Evolutionary conservation across 2,113 vertebrate species (phyloP).

Genomic region (Verasper variegatus): DNA sequence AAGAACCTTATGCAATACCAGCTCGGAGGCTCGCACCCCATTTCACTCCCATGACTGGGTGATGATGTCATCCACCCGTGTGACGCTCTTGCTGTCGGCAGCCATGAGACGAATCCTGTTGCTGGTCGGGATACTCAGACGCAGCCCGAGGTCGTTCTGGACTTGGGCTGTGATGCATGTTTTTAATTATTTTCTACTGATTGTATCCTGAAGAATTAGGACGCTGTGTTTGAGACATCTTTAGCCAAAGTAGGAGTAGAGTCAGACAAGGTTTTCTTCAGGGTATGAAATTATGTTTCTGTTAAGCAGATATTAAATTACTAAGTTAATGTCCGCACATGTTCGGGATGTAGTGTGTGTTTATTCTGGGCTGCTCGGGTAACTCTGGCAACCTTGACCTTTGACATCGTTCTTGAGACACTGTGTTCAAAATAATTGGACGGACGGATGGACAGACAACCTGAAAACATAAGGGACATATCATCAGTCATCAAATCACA

Average conservation of each 20-base stretch:
- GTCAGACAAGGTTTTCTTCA: slow-evolving; percentile 21
- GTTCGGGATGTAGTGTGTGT: not conserved
- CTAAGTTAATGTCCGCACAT: not conserved
- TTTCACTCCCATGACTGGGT: slow-evolving; percentile 27
- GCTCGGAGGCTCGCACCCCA: not conserved
- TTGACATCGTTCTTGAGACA: too few species aligned
- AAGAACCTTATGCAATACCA: slow-evolving; percentile 29
- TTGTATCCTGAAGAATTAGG: slow-evolving; percentile 4
- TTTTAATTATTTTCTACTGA: slow-evolving; percentile 40
- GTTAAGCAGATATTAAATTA: not conserved
- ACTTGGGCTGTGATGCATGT: slow-evolving; percentile 39
- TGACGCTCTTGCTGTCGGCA: slow-evolving; percentile 19
- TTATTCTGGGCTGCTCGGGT: not conserved
- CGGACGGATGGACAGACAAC: too few species aligned
- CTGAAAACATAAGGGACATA: too few species aligned
- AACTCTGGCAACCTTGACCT: not conserved
- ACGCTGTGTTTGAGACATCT: not conserved
- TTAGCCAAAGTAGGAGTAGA: not conserved
- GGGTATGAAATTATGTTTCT: slow-evolving; percentile 20
- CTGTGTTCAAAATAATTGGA: too few species aligned
- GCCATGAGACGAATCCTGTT: slow-evolving; percentile 41
- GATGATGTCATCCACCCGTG: slow-evolving; percentile 41
- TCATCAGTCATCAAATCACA: too few species aligned
- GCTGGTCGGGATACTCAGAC: not conserved
- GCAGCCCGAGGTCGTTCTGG: slow-evolving; percentile 17